Evolutionary conservation across 2,797 vertebrate species (phyloP).

Genomic region (Esox masquinongy): DNA sequence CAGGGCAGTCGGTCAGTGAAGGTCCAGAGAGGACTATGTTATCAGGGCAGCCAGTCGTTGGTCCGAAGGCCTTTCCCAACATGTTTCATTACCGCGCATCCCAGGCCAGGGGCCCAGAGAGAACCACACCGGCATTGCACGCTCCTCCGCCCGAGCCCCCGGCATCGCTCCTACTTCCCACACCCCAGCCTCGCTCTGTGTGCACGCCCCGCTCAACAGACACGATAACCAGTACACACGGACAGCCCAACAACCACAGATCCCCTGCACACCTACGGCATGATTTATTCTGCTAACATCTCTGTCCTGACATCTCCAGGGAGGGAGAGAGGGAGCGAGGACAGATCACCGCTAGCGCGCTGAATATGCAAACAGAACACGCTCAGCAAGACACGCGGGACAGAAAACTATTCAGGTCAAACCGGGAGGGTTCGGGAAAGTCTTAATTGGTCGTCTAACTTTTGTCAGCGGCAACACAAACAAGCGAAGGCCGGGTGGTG

Average conservation of each 20-base stretch:
- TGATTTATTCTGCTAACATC: neutral
- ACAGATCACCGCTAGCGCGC: neutral
- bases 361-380: conserved; percentile 9
- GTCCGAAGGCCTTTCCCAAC: conserved; percentile 41
- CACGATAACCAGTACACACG: neutral
- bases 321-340: too few species aligned
- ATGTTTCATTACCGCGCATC: conserved; percentile 57
- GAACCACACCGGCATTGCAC: conserved; percentile 15
- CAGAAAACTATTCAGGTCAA: conserved; percentile 3
- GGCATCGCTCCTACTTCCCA: neutral
- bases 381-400: conserved; percentile 7
- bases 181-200: neutral
- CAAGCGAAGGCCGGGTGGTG: neutral
- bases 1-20: neutral
- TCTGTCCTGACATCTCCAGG: neutral
- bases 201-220: neutral
- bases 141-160: conserved; percentile 10
- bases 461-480: neutral
- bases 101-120: conserved; percentile 47
- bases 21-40: too few species aligned
- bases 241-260: neutral
- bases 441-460: conserved; percentile 13
- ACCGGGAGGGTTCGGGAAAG: neutral
- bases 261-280: neutral
- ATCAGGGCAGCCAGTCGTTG: conserved; percentile 7